Evolutionary conservation across 2,888 invertebrate species (phyloP).

Genomic region (Calameuta idolon): DNA sequence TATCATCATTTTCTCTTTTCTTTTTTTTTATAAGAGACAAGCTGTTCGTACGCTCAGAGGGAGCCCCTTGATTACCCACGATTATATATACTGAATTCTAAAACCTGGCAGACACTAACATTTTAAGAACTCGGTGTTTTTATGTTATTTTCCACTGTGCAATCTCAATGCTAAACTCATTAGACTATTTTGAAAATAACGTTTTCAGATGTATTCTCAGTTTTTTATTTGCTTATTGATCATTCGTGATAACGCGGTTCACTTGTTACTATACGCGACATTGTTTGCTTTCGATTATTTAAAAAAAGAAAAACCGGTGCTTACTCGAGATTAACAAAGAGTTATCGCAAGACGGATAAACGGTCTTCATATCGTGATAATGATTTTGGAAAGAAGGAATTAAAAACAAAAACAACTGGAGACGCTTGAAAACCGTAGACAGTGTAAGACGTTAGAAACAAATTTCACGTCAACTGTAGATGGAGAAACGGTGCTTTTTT

Average conservation of each 20-base stretch:
- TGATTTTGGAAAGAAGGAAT: not conserved
- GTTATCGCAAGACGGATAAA: not conserved
- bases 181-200: not conserved
- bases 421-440: not conserved
- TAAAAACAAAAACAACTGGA: not conserved
- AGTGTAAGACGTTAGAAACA: not conserved
- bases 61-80: not conserved
- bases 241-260: not conserved
- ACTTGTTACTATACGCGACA: not conserved
- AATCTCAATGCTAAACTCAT: not conserved
- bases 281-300: not conserved
- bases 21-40: not conserved
- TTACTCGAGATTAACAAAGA: not conserved
- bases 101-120: not conserved
- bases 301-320: not conserved
- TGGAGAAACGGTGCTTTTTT: not conserved
- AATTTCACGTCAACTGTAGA: not conserved
- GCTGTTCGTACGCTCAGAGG: not conserved
- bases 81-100: not conserved
- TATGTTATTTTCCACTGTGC: not conserved
- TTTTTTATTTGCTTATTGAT: not conserved
- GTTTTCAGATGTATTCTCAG: not conserved
- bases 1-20: not conserved
- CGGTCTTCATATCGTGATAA: not conserved
- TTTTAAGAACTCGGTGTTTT: not conserved